phyloP scores from a whole-genome alignment of 2,888 invertebrate species.

The Colletes collaris region DNA sequence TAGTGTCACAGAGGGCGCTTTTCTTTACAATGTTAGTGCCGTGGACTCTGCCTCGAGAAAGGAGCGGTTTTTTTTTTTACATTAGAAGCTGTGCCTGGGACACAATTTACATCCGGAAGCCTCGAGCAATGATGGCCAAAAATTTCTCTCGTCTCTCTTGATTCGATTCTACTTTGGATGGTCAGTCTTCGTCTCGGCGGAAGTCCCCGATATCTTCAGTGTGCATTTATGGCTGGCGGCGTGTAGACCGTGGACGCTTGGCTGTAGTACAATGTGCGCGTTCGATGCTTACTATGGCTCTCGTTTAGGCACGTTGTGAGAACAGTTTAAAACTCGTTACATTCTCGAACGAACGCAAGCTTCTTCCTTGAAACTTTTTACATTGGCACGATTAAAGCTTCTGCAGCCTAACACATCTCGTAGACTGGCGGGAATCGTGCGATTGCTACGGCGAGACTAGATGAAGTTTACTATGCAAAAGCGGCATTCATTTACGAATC shows the following conservation, averaged over 20 bases:
- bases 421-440: conserved; percentile 4
- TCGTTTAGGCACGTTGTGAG: background rate
- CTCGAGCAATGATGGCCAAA: background rate
- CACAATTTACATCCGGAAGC: background rate
- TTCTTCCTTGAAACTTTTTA: background rate
- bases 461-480: conserved; percentile 27
- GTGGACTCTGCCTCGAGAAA: background rate
- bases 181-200: conserved; percentile 54
- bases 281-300: conserved; percentile 25
- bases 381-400: background rate
- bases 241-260: conserved; percentile 2
- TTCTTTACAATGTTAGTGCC: background rate
- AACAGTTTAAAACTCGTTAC: background rate
- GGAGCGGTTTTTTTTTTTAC: too few species aligned
- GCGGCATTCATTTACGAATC: conserved; percentile 2
- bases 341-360: background rate
- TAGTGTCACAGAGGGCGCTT: conserved; percentile 1
- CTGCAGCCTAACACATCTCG: conserved; percentile 10
- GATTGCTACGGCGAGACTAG: conserved; percentile 47
- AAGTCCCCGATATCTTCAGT: conserved; percentile 29
- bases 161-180: conserved; percentile 42
- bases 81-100: background rate
- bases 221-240: conserved; percentile 21
- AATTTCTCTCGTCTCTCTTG: background rate
- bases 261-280: conserved; percentile 50